Percentiles rank a stretch among this genome's conserved stretches.
Conservation (phyloP, 2,797 vertebrate species). For the Coranthus polyacanthus region DNA sequence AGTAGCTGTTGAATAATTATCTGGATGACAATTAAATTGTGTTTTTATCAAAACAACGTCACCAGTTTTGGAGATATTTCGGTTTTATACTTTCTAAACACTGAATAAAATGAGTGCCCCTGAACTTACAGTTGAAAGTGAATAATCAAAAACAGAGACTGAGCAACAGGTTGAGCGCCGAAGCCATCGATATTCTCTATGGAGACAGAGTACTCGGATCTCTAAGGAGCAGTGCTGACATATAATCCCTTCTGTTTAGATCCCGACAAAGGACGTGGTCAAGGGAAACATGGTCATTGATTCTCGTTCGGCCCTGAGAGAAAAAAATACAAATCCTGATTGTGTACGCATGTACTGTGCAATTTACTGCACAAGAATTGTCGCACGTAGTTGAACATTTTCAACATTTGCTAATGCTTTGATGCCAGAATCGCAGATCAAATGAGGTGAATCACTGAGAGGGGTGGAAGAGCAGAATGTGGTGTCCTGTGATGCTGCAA, state of each 20-base stretch:
- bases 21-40: too few relatives aligned
- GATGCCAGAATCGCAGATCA: conserved; percentile 38
- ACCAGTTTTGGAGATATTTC: too few relatives aligned
- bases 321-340: conserved; percentile 26
- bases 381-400: conserved; percentile 12
- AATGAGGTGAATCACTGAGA: conserved; percentile 32
- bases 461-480: background rate
- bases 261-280: conserved; percentile 46
- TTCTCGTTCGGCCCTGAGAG: conserved; percentile 17
- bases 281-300: conserved; percentile 54
- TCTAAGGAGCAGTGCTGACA: conserved; percentile 51
- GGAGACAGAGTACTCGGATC: conserved; percentile 34
- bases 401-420: conserved; percentile 20
- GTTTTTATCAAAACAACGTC: too few relatives aligned
- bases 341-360: conserved; percentile 5
- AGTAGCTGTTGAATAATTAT: too few relatives aligned
- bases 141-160: conserved; percentile 28
- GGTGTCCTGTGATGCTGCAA: conserved; percentile 52
- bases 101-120: background rate
- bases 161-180: conserved; percentile 28
- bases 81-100: too few relatives aligned
- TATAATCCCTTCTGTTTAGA: conserved; percentile 45
- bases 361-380: conserved; percentile 6
- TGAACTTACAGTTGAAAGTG: background rate
- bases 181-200: conserved; percentile 45